phyloP scores from a whole-genome alignment of 2,888 invertebrate genomes.

The Ariolimax columbianus region DNA sequence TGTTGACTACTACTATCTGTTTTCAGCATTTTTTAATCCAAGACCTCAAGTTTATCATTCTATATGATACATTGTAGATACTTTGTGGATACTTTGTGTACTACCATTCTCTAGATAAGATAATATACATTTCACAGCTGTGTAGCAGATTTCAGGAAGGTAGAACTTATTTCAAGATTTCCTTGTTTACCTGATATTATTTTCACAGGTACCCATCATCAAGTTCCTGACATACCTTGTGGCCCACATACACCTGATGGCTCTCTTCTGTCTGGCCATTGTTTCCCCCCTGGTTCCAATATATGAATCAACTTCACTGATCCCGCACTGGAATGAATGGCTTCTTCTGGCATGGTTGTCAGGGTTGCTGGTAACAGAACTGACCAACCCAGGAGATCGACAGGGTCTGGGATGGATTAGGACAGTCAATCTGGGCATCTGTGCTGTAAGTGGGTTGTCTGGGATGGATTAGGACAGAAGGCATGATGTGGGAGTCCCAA shows the following conservation, averaged over 20 bases:
- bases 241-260: constrained; percentile 97
- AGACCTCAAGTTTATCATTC: too few relatives aligned
- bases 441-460: constrained; percentile 79
- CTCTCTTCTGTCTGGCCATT: constrained; percentile 90
- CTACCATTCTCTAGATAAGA: too few relatives aligned
- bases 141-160: too few relatives aligned
- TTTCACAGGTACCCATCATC: constrained; percentile 90
- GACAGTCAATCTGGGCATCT: constrained; percentile 87
- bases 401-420: constrained; percentile 92
- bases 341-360: constrained; percentile 95
- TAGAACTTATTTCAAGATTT: background rate
- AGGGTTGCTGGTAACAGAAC: constrained; percentile 94
- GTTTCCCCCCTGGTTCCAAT: constrained; percentile 78
- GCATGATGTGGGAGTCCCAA: too few relatives aligned
- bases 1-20: too few relatives aligned
- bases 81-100: too few relatives aligned
- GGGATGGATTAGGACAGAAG: too few relatives aligned
- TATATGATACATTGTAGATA: too few relatives aligned
- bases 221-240: constrained; percentile 99
- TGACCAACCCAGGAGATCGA: constrained; percentile 98
- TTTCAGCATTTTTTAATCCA: too few relatives aligned
- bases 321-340: constrained; percentile 98
- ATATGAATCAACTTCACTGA: constrained; percentile 80
- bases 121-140: too few relatives aligned
- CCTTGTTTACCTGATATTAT: background rate